These are phyloP conservation scores for Nixonia krombeini DNA, from an alignment of 1,140 invertebrate genomes.

Conservation along the genomic window DNA sequence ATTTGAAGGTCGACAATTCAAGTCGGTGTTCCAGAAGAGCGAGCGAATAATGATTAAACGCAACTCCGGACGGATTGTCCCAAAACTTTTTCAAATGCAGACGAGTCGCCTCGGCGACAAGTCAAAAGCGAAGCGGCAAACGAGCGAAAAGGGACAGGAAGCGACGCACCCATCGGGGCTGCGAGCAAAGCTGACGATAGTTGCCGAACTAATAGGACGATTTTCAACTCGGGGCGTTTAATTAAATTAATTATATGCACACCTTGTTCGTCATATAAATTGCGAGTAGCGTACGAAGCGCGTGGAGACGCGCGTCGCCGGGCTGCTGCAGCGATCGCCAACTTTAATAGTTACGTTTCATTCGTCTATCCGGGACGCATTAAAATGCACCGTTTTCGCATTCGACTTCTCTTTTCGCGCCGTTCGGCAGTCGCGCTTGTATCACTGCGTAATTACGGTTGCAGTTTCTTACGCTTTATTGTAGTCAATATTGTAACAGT, in stretches of 20 bases:
- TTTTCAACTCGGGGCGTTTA: slow-evolving; percentile 68
- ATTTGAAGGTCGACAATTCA: no score
- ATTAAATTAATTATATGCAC: slow-evolving; percentile 73
- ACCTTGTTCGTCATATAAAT: slow-evolving; percentile 68
- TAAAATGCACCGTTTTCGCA: slow-evolving; percentile 3
- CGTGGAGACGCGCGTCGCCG: slow-evolving; percentile 43
- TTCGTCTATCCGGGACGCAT: slow-evolving; percentile 60
- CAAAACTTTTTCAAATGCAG: slow-evolving; percentile 49
- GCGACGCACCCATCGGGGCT: neutral
- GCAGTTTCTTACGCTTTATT: no score
- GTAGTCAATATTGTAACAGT: no score
- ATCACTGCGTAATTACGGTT: no score
- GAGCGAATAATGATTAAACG: slow-evolving; percentile 31
- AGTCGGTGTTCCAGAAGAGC: no score
- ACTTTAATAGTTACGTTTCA: slow-evolving; percentile 70
- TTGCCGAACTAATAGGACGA: slow-evolving; percentile 70
- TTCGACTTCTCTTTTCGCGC: no score
- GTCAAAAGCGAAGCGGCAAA: slow-evolving; percentile 45
- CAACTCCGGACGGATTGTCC: slow-evolving; percentile 29
- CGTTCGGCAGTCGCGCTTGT: no score
- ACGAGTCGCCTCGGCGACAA: slow-evolving; percentile 36
- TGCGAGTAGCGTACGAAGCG: slow-evolving; percentile 60
- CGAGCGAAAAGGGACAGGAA: slow-evolving; percentile 19
- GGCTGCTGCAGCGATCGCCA: slow-evolving; percentile 62
- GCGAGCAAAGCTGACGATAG: slow-evolving; percentile 57